phyloP scores from a whole-genome alignment of 2,113 vertebrate species.

The Cnemophilus loriae region DNA sequence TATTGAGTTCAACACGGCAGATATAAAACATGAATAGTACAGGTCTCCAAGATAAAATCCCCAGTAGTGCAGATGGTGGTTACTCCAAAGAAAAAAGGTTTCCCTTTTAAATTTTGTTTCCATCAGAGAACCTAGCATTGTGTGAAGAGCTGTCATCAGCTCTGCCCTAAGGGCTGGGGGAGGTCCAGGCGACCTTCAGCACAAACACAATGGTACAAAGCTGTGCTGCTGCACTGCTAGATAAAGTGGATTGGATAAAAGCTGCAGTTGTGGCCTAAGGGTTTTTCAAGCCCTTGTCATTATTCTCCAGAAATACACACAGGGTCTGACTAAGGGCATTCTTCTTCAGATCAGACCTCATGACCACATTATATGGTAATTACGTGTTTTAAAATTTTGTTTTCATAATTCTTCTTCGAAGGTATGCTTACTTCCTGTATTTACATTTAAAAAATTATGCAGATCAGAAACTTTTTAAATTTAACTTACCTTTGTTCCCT shows the following conservation, averaged over 20 bases:
- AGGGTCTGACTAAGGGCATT: neutral
- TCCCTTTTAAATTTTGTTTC: neutral
- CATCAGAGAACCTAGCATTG: neutral
- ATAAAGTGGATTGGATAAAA: neutral
- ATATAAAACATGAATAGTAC: neutral
- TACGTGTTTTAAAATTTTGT: accelerated
- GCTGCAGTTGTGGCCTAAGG: neutral
- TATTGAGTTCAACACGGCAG: neutral
- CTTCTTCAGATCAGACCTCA: neutral
- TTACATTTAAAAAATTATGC: neutral
- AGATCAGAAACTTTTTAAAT: neutral
- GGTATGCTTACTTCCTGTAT: neutral
- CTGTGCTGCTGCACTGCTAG: neutral
- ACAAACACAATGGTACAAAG: neutral
- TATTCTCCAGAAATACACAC: neutral
- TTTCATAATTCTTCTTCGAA: neutral
- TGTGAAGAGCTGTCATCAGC: neutral
- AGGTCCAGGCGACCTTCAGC: neutral
- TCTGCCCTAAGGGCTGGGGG: neutral
- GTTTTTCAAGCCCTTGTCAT: neutral
- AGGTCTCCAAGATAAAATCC: neutral
- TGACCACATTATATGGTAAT: neutral
- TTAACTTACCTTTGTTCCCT: neutral
- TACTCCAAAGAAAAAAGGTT: neutral
- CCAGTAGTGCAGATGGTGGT: neutral